phyloP scores from a whole-genome alignment of 2,797 vertebrate genomes.

The Sebastes baramenuke region DNA sequence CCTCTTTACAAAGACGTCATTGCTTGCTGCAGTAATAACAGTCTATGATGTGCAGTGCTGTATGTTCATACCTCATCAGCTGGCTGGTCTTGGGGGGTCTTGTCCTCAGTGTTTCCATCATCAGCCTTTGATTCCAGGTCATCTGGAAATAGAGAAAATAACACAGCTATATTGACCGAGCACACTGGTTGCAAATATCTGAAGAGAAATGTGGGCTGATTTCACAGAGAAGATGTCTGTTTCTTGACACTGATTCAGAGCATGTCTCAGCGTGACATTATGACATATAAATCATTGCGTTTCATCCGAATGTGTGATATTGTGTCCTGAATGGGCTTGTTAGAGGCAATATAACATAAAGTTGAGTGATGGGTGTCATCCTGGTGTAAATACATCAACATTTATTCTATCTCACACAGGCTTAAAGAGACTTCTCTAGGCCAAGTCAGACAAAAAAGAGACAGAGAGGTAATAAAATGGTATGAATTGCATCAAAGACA shows the following conservation, averaged over 20 bases:
- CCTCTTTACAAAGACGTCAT: background rate
- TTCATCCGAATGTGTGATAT: constrained; percentile 16
- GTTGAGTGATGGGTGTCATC: constrained; percentile 2
- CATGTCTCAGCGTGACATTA: background rate
- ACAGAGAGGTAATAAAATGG: background rate
- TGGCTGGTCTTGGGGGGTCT: constrained; percentile 40
- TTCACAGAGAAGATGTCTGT: background rate
- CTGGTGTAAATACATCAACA: background rate
- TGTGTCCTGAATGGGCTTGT: constrained; percentile 8
- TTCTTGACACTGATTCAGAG: background rate
- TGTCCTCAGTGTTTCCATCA: constrained; percentile 39
- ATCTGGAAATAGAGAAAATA: constrained; percentile 52
- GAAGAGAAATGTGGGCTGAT: background rate
- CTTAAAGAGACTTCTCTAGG: background rate
- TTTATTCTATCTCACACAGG: background rate
- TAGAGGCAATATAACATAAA: background rate
- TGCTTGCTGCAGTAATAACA: background rate
- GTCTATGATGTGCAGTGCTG: background rate
- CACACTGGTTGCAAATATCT: background rate
- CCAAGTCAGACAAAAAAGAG: background rate
- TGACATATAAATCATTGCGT: background rate
- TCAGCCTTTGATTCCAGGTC: constrained; percentile 59
- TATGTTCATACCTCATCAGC: constrained; percentile 56
- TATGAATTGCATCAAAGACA: background rate
- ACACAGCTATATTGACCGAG: background rate